Evolutionary conservation across 2,888 invertebrate genomes (phyloP), one percentile per base, ranked within the genome.

Genomic region (Conomelus anceps): DNA sequence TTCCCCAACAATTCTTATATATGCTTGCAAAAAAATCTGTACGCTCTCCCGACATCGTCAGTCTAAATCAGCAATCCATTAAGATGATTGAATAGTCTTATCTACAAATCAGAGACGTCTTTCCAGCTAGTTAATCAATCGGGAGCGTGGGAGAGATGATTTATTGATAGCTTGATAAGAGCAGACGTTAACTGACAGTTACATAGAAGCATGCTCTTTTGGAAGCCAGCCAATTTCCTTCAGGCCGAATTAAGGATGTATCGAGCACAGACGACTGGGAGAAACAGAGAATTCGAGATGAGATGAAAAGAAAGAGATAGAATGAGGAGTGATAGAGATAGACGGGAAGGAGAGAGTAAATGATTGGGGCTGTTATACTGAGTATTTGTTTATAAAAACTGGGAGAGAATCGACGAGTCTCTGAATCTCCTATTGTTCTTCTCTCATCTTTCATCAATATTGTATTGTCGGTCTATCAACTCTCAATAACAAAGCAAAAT

Each of bases 241-340:
- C 63, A n/a, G 13, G 63, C 63, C 63, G 63, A 63, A 63, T 63
- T 63, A 63, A 63, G 63, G n/a, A 63, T 63, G 63, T 63, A 63
- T 63, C 63, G 63, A 85, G 22, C 23, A 20, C 85, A 85, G 22
- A 89, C 22, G 90, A 86, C 85, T 84, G 22, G 20, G 24, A 86
- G 84, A 88, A 24, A 88, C 22, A 87, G 26, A 87, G 86, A 26
- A 22, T 84, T n/a, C 41, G 9, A 85, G 89, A 86, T 85, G 87
- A 26, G 23, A 24, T 23, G 22, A 34, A 22, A 86, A 63, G 23
- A 86, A 86, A 9, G 22, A 22, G 23, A 41, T 13, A 23, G 22
- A 0, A 89, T 86, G 26, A 22, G 63, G 63, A n/a, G 13, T 3
- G n/a, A 6, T n/a, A n/a, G n/a, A n/a, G 63, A 63, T 63, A 63